Evolutionary conservation across 2,113 vertebrate genomes (phyloP), one percentile per base, ranked within the genome.

Genomic region (Psilopsiagon aymara): DNA sequence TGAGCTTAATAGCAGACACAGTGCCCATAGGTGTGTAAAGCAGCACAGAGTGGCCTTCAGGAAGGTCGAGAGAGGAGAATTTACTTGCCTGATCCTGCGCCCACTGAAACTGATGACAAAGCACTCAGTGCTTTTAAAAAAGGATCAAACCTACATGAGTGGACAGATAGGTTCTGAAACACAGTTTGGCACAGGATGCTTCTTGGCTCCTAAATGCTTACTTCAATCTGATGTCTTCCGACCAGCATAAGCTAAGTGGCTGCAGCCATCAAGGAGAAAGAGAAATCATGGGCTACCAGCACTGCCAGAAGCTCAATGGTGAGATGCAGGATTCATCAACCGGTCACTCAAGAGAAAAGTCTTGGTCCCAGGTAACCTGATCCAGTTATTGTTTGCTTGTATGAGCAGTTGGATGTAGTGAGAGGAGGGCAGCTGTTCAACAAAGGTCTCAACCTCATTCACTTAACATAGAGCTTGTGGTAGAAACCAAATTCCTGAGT

Each of bases 111-210:
- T n/a, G 84, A 91, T 96, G 96, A 96, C 87, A 66, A 92, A 95
- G 93, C 94, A 66, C 67, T 70, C 52, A 6, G 47, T 89, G 94
- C 91, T 96, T 94, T 94, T 92, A 91, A 91, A 92, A 95, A 95
- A 80, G 91, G 78, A 66, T 86, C 84, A 95, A 92, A 91, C 91
- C 35, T 90, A 47, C 57, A 51, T 19, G 11, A 67, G 88, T 66
- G 71, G 90, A 53, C 57, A 86, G 85, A 74, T 71, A 62, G 3
- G 62, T 92, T 91, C 93, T 78, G 78, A 94, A 95, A 84, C 68
- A 85, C 4, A 31, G 69, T 87, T 96, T 87, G 73, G 73, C 76
- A 73, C 29, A 46, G 29, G 85, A 31, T 31, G 60, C 39, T 87
- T 76, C 73, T 90, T 93, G 92, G 55, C 83, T 93, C 59, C 66